Percentiles rank a stretch among this genome's conserved stretches.
Evolutionary conservation across 2,113 vertebrate genomes (phyloP).

Genomic region (Dasyprocta punctata): DNA sequence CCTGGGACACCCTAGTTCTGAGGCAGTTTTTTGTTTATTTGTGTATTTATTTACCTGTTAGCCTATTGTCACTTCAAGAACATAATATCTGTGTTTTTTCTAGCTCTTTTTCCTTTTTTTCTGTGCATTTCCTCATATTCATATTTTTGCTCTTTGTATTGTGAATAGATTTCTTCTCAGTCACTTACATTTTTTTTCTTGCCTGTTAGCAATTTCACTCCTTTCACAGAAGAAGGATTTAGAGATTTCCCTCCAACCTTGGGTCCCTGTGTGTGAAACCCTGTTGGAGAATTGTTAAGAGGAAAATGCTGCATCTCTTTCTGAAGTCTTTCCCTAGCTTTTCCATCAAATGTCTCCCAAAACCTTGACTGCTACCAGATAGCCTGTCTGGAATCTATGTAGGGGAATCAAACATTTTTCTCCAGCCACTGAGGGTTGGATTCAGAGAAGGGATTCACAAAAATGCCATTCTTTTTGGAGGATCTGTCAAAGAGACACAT

Average conservation of each 20-base stretch:
- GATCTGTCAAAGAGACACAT: neutral
- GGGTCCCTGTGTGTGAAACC: neutral
- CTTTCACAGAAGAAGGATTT: neutral
- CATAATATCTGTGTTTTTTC: neutral
- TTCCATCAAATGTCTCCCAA: neutral
- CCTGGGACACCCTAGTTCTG: neutral
- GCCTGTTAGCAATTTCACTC: neutral
- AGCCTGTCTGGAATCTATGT: neutral
- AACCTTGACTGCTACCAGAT: neutral
- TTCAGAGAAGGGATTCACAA: neutral
- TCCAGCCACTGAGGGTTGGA: neutral
- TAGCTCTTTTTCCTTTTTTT: neutral
- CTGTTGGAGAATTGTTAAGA: neutral
- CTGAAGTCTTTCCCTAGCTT: neutral
- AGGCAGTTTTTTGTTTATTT: neutral
- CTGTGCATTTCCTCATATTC: neutral
- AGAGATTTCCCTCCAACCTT: neutral
- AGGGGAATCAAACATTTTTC: neutral
- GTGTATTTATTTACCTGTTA: neutral
- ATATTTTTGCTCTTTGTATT: neutral
- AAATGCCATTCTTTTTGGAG: neutral
- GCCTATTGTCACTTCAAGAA: neutral
- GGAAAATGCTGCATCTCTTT: neutral
- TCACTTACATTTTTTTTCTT: neutral
- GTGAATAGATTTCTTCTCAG: neutral